These are phyloP conservation scores for Tryphoninae sp. DNA, from an alignment of 2,888 invertebrate genomes.

Conservation along the genomic window DNA sequence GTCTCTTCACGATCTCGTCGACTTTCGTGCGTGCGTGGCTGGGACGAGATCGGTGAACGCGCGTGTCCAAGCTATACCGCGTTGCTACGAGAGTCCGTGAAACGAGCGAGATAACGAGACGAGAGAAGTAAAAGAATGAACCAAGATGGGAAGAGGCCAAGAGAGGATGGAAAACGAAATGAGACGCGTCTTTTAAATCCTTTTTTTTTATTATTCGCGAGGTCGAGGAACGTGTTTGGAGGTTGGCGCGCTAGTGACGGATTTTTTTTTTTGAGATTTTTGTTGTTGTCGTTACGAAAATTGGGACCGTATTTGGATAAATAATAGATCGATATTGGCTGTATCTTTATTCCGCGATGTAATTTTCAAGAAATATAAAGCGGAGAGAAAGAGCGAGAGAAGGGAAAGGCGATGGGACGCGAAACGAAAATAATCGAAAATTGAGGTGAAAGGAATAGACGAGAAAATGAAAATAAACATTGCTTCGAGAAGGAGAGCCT, in stretches of 20 bases:
- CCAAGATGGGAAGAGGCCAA: conserved; percentile 9
- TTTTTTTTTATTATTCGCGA: background rate
- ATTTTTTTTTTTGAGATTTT: too few species aligned
- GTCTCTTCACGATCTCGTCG: background rate
- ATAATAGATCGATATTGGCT: too few species aligned
- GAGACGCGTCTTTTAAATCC: background rate
- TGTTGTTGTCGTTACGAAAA: too few species aligned
- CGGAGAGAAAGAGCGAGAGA: background rate
- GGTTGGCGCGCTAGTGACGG: too few species aligned
- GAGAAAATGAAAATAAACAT: background rate
- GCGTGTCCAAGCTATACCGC: conserved; percentile 5
- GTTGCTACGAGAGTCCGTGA: conserved; percentile 15
- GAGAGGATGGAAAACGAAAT: conserved; percentile 17
- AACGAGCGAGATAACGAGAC: conserved; percentile 56
- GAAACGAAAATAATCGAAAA: background rate
- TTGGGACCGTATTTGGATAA: too few species aligned
- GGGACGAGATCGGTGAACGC: conserved; percentile 2
- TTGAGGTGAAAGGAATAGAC: background rate
- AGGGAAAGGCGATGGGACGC: conserved; percentile 51
- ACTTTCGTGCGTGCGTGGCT: background rate
- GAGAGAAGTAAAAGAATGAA: conserved; percentile 42
- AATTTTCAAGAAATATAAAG: too few species aligned
- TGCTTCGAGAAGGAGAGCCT: background rate
- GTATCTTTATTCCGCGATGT: too few species aligned
- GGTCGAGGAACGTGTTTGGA: background rate